Evolutionary conservation across 2,113 vertebrate species (phyloP).

Genomic region (Psettodes erumei): DNA sequence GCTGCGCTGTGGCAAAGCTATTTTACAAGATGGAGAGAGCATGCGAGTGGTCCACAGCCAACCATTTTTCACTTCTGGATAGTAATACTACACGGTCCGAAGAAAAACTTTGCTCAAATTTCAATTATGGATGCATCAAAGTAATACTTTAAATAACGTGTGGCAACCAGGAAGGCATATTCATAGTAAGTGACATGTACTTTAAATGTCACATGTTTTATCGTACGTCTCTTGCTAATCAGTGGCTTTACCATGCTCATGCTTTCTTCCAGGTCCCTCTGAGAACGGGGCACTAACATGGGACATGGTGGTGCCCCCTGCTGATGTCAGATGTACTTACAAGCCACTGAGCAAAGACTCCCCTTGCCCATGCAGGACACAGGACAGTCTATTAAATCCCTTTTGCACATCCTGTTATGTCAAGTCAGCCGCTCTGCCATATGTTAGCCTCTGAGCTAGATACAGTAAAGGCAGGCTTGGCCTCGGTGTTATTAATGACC

Average conservation of each 20-base stretch:
- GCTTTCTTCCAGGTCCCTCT: neutral
- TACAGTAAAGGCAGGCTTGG: constrained; percentile 48
- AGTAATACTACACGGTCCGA: neutral
- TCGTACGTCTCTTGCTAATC: constrained; percentile 2
- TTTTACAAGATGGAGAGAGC: neutral
- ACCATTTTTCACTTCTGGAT: neutral
- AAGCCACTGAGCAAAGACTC: constrained; percentile 25
- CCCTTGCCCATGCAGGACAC: constrained; percentile 10
- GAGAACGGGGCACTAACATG: neutral
- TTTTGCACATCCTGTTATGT: constrained; percentile 42
- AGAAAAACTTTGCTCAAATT: too few relatives aligned
- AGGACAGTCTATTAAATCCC: constrained; percentile 24
- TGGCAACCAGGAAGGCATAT: neutral
- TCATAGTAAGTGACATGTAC: neutral
- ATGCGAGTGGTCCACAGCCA: neutral
- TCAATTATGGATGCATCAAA: too few relatives aligned
- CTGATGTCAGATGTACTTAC: constrained; percentile 58
- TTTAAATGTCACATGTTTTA: neutral
- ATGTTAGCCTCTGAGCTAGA: constrained; percentile 66
- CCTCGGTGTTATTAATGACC: constrained; percentile 50
- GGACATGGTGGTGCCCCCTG: constrained; percentile 63
- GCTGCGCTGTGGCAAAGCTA: neutral
- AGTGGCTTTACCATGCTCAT: neutral
- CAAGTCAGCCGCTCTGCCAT: constrained; percentile 49
- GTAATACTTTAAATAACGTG: too few relatives aligned